These are phyloP conservation scores for Lithosia quadra DNA, from an alignment of 2,888 invertebrate species.

Conservation along the genomic window DNA sequence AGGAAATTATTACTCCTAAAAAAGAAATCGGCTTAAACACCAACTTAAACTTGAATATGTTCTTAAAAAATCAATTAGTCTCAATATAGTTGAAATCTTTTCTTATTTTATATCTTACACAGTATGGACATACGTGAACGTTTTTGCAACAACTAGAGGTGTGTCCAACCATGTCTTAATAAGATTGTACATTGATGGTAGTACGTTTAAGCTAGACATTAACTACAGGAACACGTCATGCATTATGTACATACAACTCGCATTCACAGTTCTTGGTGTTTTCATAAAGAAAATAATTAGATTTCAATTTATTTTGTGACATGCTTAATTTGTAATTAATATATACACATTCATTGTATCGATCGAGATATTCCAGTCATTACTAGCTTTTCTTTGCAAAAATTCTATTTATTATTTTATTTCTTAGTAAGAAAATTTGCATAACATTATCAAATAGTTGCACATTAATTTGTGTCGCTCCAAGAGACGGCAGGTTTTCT, in stretches of 20 bases:
- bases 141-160: not conserved
- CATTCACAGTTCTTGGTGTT: constrained; percentile 8
- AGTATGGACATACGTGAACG: not conserved
- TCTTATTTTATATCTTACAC: not conserved
- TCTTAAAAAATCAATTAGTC: not conserved
- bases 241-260: constrained; percentile 13
- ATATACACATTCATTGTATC: too few relatives aligned
- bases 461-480: constrained; percentile 30
- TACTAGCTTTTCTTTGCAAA: not conserved
- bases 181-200: not conserved
- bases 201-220: not conserved
- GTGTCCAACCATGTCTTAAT: not conserved
- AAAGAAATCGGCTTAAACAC: not conserved
- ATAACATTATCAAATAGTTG: constrained; percentile 32
- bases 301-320: not conserved
- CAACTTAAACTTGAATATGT: constrained; percentile 2
- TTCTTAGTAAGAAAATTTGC: constrained; percentile 19
- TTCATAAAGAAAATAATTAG: not conserved
- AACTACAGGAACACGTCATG: constrained; percentile 7
- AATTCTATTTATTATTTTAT: constrained; percentile 7
- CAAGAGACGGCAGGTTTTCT: constrained; percentile 29
- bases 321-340: too few relatives aligned
- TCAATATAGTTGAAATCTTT: not conserved
- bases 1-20: not conserved
- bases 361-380: not conserved